Conservation (phyloP, 1,140 invertebrate species). For the Cotesia vestalis region DNA sequence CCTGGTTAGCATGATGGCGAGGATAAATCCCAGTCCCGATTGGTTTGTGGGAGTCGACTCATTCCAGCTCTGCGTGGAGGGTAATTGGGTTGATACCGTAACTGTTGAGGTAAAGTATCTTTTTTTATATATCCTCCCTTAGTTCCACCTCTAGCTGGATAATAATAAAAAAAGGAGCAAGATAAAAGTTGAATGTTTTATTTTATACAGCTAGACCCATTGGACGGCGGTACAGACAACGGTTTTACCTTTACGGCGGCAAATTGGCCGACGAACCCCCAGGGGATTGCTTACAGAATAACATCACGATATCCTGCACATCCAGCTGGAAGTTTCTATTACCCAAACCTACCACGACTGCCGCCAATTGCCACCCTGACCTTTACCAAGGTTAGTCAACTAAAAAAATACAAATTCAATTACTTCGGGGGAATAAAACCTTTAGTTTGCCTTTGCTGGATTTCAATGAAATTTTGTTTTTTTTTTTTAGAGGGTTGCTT, state of each 20-base stretch:
- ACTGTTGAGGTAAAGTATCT: slow-evolving; percentile 79
- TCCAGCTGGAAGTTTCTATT: slow-evolving; percentile 94
- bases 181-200: slow-evolving; percentile 18
- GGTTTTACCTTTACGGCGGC: slow-evolving; percentile 96
- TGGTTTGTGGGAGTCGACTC: slow-evolving; percentile 98
- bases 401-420: neutral
- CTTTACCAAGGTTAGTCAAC: slow-evolving; percentile 80
- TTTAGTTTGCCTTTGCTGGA: too few relatives aligned
- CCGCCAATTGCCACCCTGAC: slow-evolving; percentile 91
- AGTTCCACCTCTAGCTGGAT: neutral
- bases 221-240: slow-evolving; percentile 97
- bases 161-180: too few relatives aligned
- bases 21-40: slow-evolving; percentile 94
- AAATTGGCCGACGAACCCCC: slow-evolving; percentile 91
- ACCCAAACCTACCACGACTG: slow-evolving; percentile 84
- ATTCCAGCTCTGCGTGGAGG: slow-evolving; percentile 91
- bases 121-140: slow-evolving; percentile 8
- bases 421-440: neutral
- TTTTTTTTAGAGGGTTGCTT: too few relatives aligned
- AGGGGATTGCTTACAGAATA: slow-evolving; percentile 88
- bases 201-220: slow-evolving; percentile 80
- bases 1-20: slow-evolving; percentile 84
- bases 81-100: slow-evolving; percentile 92
- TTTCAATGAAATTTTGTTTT: too few relatives aligned
- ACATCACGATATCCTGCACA: slow-evolving; percentile 91